Evolutionary conservation across 2,797 vertebrate genomes (phyloP).

Genomic region (Xyrichtys novacula): DNA sequence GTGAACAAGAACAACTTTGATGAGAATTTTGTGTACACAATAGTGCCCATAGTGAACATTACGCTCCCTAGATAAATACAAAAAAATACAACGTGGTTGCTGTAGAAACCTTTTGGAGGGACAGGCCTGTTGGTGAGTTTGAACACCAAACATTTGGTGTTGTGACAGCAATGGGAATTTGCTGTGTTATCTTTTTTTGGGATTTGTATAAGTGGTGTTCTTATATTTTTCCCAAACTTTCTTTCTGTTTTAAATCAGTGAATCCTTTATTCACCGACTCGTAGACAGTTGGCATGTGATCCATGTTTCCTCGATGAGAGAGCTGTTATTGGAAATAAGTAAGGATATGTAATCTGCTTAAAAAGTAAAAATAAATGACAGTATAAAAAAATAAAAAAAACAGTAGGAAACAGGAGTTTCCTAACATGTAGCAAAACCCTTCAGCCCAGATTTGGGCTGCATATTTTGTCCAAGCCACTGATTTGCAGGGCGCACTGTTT

Average conservation of each 20-base stretch:
- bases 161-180: too few relatives aligned
- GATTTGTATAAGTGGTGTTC: conserved; percentile 15
- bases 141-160: conserved; percentile 1
- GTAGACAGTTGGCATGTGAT: conserved; percentile 10
- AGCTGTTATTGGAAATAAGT: conserved; percentile 5
- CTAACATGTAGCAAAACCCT: conserved; percentile 3
- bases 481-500: conserved; percentile 45
- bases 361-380: conserved; percentile 10
- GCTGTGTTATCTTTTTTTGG: not conserved
- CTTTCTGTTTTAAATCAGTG: not conserved
- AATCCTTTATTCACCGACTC: conserved; percentile 1
- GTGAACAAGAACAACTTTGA: too few relatives aligned
- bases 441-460: not conserved
- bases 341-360: conserved; percentile 10
- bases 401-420: not conserved
- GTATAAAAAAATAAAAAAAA: conserved; percentile 13
- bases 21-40: too few relatives aligned
- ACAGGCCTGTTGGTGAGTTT: too few relatives aligned
- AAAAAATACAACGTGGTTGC: too few relatives aligned
- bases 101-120: too few relatives aligned
- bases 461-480: conserved; percentile 17
- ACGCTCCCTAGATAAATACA: too few relatives aligned
- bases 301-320: conserved; percentile 11
- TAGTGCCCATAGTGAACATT: too few relatives aligned
- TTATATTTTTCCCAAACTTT: not conserved